Conservation (phyloP, 1,140 invertebrate genomes). For the Archivesica marissinica region DNA sequence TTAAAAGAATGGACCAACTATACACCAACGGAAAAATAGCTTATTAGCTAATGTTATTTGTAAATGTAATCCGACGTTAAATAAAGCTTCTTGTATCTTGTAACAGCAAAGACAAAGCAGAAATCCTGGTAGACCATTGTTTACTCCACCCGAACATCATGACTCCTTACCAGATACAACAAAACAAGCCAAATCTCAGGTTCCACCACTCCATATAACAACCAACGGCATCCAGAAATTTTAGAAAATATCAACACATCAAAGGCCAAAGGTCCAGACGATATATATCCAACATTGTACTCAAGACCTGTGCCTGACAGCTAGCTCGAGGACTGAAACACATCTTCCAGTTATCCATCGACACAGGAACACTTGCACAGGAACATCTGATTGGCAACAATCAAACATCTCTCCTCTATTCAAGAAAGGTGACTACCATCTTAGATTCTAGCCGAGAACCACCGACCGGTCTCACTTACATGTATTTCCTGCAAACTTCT, state of each 20-base stretch:
- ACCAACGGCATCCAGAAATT: background rate
- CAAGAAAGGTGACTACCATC: no score
- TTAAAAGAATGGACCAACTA: constrained; percentile 28
- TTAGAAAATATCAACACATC: background rate
- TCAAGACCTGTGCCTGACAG: constrained; percentile 24
- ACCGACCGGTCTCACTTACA: constrained; percentile 54
- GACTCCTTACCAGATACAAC: background rate
- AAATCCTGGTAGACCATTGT: no score
- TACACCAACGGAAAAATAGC: no score
- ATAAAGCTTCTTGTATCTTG: no score
- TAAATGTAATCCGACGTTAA: no score
- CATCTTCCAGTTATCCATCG: constrained; percentile 33
- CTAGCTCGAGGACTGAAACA: background rate
- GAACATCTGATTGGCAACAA: no score
- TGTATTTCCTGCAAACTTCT: constrained; percentile 61
- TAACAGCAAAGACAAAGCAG: constrained; percentile 58
- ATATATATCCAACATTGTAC: constrained; percentile 12
- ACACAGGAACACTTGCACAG: constrained; percentile 25
- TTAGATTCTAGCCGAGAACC: no score
- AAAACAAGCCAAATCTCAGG: background rate
- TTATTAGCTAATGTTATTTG: no score
- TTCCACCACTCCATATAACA: constrained; percentile 1
- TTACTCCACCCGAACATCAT: constrained; percentile 20
- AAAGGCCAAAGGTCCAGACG: constrained; percentile 17
- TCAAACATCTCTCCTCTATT: no score